A percentile compares a stretch with the other conserved stretches of the same genome.
Evolutionary conservation across 1,140 invertebrate genomes (phyloP).

Genomic region (Drosophila santomea): DNA sequence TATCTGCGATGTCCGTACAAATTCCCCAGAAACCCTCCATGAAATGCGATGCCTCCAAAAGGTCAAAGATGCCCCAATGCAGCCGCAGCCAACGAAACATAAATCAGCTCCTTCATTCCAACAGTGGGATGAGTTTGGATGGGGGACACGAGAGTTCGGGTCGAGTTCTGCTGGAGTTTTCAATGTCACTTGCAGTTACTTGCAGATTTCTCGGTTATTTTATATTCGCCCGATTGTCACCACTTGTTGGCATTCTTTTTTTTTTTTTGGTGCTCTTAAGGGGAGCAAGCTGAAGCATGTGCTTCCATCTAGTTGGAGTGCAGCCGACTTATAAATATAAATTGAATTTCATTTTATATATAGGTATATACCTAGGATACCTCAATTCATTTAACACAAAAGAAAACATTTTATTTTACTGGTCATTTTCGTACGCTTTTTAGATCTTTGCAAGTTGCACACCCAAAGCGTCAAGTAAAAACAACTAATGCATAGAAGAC

Average conservation of each 20-base stretch:
- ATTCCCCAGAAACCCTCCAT: slow-evolving; percentile 48
- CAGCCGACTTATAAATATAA: too few relatives aligned
- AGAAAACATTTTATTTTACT: too few relatives aligned
- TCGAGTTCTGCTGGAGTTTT: slow-evolving; percentile 14
- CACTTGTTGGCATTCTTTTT: slow-evolving; percentile 14
- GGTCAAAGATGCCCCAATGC: slow-evolving; percentile 30
- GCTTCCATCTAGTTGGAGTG: too few relatives aligned
- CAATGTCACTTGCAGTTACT: slow-evolving; percentile 38
- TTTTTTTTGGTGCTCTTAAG: too few relatives aligned
- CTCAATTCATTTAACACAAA: too few relatives aligned
- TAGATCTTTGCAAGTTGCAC: neutral
- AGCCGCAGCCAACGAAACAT: slow-evolving; percentile 34
- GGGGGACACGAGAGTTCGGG: slow-evolving; percentile 2
- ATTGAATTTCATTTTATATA: too few relatives aligned
- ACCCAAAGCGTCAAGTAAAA: neutral
- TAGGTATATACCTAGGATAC: too few relatives aligned
- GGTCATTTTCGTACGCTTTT: too few relatives aligned
- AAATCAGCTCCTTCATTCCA: slow-evolving; percentile 39
- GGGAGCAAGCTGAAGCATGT: too few relatives aligned
- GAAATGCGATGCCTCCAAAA: slow-evolving; percentile 55
- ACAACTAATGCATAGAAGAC: neutral
- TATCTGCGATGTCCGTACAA: slow-evolving; percentile 42
- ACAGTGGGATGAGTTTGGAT: neutral
- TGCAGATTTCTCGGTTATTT: slow-evolving; percentile 21
- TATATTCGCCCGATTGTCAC: neutral